Conservation (phyloP, 2,797 vertebrate genomes). For the Microchirus variegatus region DNA sequence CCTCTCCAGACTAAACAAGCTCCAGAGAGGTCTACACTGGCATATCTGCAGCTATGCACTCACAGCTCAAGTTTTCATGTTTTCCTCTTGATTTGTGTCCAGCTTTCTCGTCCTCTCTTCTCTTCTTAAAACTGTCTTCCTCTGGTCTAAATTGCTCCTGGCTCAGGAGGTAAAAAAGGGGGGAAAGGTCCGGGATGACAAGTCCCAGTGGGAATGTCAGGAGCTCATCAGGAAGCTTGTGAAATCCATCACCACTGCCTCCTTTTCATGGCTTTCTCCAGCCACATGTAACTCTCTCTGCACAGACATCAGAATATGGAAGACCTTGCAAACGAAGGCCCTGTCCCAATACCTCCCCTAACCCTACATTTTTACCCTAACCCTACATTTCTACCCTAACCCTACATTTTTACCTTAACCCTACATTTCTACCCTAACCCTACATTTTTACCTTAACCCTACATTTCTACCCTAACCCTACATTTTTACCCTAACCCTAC, state of each 20-base stretch:
- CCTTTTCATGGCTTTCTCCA: constrained; percentile 25
- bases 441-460: too few relatives aligned
- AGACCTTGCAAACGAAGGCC: constrained; percentile 29
- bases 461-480: too few relatives aligned
- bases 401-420: too few relatives aligned
- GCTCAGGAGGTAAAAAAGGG: constrained; percentile 20
- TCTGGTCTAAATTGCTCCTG: constrained; percentile 36
- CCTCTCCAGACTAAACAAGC: constrained; percentile 65
- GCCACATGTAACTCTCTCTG: constrained; percentile 42
- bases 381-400: too few relatives aligned
- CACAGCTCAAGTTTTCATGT: constrained; percentile 15
- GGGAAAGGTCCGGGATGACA: constrained; percentile 62
- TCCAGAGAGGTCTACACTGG: constrained; percentile 53
- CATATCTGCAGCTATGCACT: constrained; percentile 57
- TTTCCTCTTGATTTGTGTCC: constrained; percentile 12
- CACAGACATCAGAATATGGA: constrained; percentile 25
- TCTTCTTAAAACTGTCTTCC: constrained; percentile 20
- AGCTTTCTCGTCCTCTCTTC: constrained; percentile 10
- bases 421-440: too few relatives aligned
- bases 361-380: too few relatives aligned
- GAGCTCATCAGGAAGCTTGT: constrained; percentile 63
- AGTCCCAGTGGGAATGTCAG: constrained; percentile 70
- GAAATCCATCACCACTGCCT: constrained; percentile 59
- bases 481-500: too few relatives aligned
- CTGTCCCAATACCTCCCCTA: too few relatives aligned